Base-by-base conservation (phyloP, 2,888 invertebrate genomes). In the Pelosia muscerda region DNA sequence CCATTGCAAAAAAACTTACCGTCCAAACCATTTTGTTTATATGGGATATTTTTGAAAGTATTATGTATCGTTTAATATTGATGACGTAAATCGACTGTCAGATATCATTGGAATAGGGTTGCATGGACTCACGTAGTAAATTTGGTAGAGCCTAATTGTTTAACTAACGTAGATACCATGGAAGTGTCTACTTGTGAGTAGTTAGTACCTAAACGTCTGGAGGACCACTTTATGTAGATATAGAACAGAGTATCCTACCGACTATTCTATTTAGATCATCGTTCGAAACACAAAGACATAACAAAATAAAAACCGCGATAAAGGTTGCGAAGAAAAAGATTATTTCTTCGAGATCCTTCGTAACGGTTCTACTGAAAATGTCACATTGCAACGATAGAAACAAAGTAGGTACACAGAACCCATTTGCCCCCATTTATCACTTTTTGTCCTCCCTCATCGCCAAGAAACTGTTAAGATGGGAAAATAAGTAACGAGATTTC, bases 401-500 rank as follows among this genome's bases (percentile, higher is more conserved):
- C 66, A 26, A 57, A 66, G n/a, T 57, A 25, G 19, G 34, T n/a
- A n/a, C 62, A 23, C 62, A 62, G 19, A 38, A 62, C 62, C 53
- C 53, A 63, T 63, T 63, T 22, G 23, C 49, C 31, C 34, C 25
- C 58, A 63, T 67, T 55, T 63, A 49, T 57, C 64, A 62, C 60
- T 31, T 67, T 58, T 62, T 58, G 28, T 66, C 25, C 66, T 49
- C 68, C 66, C 64, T 63, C 25, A 66, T 68, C 58, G 67, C 57
- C 68, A 58, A 68, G 28, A 72, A 72, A 71, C 61, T 61, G 68
- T 72, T 69, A 59, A 76, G 74, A 78, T 76, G 75, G 62, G 34
- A 57, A 62, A 42, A 72, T 71, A 62, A 31, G 54, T 78, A 78
- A 77, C 73, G 71, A 75, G 71, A 57, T 77, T 75, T 73, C 49